Conservation (phyloP, 2,888 invertebrate genomes). For the Gastrophysa polygoni region DNA sequence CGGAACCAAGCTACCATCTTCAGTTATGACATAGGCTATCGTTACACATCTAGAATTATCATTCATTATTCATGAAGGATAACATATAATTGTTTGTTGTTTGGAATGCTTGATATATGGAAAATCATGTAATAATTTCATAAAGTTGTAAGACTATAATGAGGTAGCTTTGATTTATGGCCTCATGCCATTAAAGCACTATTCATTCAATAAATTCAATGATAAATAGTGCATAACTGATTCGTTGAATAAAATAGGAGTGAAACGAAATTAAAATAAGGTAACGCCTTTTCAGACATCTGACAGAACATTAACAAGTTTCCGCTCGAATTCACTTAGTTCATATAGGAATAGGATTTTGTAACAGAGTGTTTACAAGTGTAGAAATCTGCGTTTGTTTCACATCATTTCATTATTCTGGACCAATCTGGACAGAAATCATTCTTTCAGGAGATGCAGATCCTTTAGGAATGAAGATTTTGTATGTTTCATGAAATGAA, state of each 20-base stretch:
- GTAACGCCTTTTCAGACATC: constrained; percentile 15
- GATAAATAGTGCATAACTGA: constrained; percentile 30
- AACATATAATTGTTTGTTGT: too few species aligned
- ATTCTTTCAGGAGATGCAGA: too few species aligned
- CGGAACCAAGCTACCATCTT: too few species aligned
- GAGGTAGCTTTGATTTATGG: not conserved
- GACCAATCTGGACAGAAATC: too few species aligned
- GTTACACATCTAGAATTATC: too few species aligned
- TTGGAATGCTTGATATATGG: too few species aligned
- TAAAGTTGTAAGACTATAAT: not conserved
- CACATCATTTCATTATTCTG: too few species aligned
- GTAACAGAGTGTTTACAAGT: not conserved
- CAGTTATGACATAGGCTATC: too few species aligned
- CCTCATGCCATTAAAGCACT: constrained; percentile 5
- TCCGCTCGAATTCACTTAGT: constrained; percentile 12
- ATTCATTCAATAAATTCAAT: constrained; percentile 21
- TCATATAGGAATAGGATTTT: not conserved
- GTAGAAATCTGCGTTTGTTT: not conserved
- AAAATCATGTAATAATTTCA: too few species aligned
- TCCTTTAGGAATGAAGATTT: too few species aligned
- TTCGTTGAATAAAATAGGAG: constrained; percentile 13
- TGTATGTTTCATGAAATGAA: too few species aligned
- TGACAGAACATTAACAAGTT: not conserved
- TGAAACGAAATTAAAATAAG: constrained; percentile 19
- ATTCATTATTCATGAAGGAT: too few species aligned